phyloP scores from a whole-genome alignment of 2,113 vertebrate genomes.

The Callopanchax toddi region DNA sequence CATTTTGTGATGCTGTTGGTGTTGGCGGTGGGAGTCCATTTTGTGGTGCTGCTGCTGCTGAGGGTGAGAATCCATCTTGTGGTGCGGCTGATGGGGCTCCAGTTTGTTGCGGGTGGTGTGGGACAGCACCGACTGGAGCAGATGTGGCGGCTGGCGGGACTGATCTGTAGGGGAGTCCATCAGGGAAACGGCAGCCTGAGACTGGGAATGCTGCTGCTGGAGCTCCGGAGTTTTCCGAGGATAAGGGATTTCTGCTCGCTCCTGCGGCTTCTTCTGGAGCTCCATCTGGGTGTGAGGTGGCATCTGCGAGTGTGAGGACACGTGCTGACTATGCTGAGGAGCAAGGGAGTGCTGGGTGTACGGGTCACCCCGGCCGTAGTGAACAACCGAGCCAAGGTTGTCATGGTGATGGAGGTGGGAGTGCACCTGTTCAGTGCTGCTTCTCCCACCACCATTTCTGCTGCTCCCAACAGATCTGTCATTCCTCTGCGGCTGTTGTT shows the following conservation, averaged over 20 bases:
- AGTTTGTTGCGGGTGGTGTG: constrained; percentile 86
- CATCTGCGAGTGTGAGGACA: constrained; percentile 76
- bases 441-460: constrained; percentile 83
- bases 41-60: constrained; percentile 80
- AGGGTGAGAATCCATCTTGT: constrained; percentile 65
- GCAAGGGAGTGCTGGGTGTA: constrained; percentile 79
- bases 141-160: constrained; percentile 81
- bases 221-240: constrained; percentile 78
- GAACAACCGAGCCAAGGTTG: constrained; percentile 88
- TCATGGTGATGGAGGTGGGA: constrained; percentile 82
- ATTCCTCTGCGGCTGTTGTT: constrained; percentile 74
- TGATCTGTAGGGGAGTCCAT: constrained; percentile 84
- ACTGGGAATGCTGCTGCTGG: constrained; percentile 80
- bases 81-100: constrained; percentile 73
- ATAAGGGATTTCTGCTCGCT: constrained; percentile 81
- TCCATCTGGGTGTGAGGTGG: constrained; percentile 78
- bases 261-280: constrained; percentile 83
- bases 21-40: constrained; percentile 61
- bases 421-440: constrained; percentile 77
- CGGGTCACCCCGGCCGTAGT: constrained; percentile 85
- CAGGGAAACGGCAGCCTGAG: constrained; percentile 78
- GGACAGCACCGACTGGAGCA: constrained; percentile 91
- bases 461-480: constrained; percentile 82
- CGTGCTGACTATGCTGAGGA: constrained; percentile 74
- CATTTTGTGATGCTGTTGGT: constrained; percentile 67